A percentile compares a stretch with the other conserved stretches of the same genome.
Evolutionary conservation across 2,888 invertebrate species (phyloP).

Genomic region (Drosophila kuntzei): DNA sequence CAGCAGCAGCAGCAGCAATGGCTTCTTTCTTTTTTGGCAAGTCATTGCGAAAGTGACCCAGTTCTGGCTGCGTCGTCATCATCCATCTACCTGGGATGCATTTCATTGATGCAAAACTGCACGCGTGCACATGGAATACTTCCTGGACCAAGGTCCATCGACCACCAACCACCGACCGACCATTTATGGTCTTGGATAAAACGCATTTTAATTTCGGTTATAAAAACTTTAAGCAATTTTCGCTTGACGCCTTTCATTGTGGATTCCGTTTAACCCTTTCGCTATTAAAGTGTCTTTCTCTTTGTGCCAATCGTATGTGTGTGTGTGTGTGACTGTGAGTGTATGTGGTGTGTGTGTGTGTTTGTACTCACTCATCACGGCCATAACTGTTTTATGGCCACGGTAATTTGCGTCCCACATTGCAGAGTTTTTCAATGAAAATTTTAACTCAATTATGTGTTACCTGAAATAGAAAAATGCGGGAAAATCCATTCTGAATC

Average conservation of each 20-base stretch:
- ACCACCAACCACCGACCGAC: conserved; percentile 15
- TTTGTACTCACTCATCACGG: conserved; percentile 56
- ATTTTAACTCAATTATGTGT: conserved; percentile 37
- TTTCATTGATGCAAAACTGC: conserved; percentile 71
- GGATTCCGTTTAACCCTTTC: conserved; percentile 77
- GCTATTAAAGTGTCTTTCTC: conserved; percentile 47
- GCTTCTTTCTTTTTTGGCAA: conserved; percentile 65
- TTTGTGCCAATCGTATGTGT: conserved; percentile 18
- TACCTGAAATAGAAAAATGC: conserved; percentile 60
- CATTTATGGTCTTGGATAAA: conserved; percentile 75
- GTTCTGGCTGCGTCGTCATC: conserved; percentile 59
- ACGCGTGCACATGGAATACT: conserved; percentile 69
- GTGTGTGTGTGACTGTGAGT: conserved; percentile 23
- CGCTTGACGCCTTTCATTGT: conserved; percentile 73
- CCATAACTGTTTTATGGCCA: conserved; percentile 67
- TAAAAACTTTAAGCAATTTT: conserved; percentile 67
- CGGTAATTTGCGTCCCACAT: conserved; percentile 36
- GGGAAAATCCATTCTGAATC: conserved; percentile 45
- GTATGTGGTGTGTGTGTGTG: conserved; percentile 20
- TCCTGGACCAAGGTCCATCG: conserved; percentile 54
- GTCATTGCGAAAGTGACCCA: conserved; percentile 79
- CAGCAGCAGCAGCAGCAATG: conserved; percentile 41
- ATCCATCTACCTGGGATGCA: conserved; percentile 58
- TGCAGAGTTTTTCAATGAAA: conserved; percentile 64
- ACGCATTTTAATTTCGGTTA: conserved; percentile 75